Conservation (phyloP, 2,797 vertebrate species). For the Pteropus rufus region DNA sequence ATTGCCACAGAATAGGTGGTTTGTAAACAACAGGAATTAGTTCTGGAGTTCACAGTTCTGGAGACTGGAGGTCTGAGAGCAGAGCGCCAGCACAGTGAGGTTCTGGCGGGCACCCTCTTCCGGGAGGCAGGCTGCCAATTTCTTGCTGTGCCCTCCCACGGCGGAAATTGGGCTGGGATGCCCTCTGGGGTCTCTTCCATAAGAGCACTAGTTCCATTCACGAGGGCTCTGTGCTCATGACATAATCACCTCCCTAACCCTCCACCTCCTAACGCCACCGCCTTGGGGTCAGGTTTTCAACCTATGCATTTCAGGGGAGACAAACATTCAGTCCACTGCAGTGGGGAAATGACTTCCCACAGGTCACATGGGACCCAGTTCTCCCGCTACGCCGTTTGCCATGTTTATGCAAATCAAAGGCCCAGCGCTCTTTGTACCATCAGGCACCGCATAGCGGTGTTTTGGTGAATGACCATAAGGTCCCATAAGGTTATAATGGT, state of each 20-base stretch:
- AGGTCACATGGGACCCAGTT: not conserved
- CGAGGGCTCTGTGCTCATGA: not conserved
- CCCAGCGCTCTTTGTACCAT: not conserved
- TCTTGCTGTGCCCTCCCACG: not conserved
- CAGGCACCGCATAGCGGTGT: no score
- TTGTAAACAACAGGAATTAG: not conserved
- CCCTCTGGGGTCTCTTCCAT: not conserved
- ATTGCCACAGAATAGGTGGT: no score
- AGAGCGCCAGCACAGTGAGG: accelerated
- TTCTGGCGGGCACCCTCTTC: not conserved
- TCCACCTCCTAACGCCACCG: not conserved
- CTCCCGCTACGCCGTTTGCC: not conserved
- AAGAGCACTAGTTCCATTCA: not conserved
- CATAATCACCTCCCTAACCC: not conserved
- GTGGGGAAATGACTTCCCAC: not conserved
- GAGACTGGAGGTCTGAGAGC: not conserved
- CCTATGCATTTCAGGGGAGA: not conserved
- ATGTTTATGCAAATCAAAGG: not conserved
- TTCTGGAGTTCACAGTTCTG: not conserved
- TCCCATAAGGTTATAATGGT: no score
- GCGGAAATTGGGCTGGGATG: not conserved
- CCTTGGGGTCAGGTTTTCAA: not conserved
- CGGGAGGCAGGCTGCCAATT: not conserved
- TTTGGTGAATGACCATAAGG: no score
- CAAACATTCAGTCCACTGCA: no score